Base-by-base conservation (phyloP, 2,888 invertebrate genomes). In the Caenorhabditis plicata region DNA sequence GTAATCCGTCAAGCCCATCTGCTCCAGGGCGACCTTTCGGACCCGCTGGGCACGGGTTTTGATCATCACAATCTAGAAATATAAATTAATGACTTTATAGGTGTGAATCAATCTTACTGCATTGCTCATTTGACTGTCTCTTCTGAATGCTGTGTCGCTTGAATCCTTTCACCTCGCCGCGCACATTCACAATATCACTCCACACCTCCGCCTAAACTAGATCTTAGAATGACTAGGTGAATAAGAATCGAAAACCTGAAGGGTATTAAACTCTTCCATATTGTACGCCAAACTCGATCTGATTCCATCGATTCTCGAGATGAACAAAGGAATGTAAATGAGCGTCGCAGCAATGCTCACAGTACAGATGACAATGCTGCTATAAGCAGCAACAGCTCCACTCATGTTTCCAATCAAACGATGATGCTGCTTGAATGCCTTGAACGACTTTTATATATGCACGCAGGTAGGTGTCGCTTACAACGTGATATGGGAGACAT, bases 1-100 rank as follows among this genome's bases (percentile, higher is more conserved):
- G 62, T 20, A 58, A 47, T 60, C 81, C 82, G 27, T 76, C 73
- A 8, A 71, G 64, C 25, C 82, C 82, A 33, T 74, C 64, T 11
- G 75, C 65, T 56, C 81, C 82, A 42, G 64, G 64, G n/a, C 64
- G 53, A 40, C 75, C 75, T 47, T 58, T 61, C 41, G 69, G 53
- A 57, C 77, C 67, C 32, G 63, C 36, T 33, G 70, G 63, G 49
- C 71, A 69, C 39, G 49, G 33, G 46, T 64, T 67, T 38, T 47
- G 46, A 27, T 62, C 54, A 17, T 66, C 64, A 42, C 69, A 69
- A 38, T 61, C 64, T 64, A 31, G 35, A 63, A 26, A 29, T 3
- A 8, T 19, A 9, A 48, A 15, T 41, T 33, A n/a, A 19, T 26
- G 19, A 35, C 4, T 19, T 32, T 33, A 11, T 19, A n/a, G 17